These are phyloP conservation scores for Elephas maximus DNA, from an alignment of 2,113 vertebrate genomes.

Conservation along the genomic window DNA sequence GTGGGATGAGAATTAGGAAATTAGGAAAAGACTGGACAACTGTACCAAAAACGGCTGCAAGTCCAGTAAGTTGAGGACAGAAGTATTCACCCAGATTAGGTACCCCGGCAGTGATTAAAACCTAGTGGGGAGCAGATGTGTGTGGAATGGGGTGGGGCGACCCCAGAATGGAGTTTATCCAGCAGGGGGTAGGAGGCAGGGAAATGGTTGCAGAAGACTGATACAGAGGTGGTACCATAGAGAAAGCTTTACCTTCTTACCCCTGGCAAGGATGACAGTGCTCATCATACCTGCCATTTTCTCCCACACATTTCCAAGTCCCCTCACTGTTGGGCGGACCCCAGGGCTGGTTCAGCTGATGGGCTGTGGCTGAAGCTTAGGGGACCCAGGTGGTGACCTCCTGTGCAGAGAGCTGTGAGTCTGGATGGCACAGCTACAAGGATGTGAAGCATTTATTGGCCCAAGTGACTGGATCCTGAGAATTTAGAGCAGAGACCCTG, in stretches of 20 bases:
- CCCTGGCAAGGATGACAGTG: rapidly evolving
- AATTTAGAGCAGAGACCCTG: background rate
- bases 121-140: background rate
- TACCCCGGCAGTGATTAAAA: background rate
- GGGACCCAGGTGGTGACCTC: background rate
- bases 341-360: background rate
- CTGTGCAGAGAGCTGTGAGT: no score
- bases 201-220: no score
- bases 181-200: background rate
- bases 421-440: no score
- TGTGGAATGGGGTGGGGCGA: no score
- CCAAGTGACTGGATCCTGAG: background rate
- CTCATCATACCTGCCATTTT: background rate
- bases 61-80: background rate
- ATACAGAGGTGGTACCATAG: no score
- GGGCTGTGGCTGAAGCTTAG: background rate
- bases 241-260: background rate
- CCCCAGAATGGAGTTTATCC: background rate
- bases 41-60: no score
- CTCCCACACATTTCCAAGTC: background rate
- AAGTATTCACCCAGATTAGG: background rate
- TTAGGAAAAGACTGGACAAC: background rate
- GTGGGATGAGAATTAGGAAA: background rate
- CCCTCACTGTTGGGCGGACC: background rate
- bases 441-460: no score